phyloP scores from a whole-genome alignment of 2,113 vertebrate genomes.

The Daphoenositta chrysoptera region DNA sequence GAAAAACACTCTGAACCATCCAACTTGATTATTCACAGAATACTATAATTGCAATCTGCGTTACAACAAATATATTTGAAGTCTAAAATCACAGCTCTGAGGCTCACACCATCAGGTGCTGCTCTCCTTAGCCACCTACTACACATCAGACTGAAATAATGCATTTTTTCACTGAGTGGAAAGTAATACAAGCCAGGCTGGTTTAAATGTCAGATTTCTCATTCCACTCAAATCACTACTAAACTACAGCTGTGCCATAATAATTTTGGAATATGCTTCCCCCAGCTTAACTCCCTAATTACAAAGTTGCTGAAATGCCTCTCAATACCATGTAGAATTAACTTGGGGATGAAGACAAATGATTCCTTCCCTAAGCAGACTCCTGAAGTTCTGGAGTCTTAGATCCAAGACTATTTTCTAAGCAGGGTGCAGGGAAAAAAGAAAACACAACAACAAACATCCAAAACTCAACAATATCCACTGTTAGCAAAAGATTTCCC shows the following conservation, averaged over 20 bases:
- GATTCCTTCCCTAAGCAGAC: not conserved
- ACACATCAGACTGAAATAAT: not conserved
- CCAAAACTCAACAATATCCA: not conserved
- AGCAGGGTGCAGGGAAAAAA: not conserved
- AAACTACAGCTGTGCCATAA: not conserved
- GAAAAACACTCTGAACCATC: not conserved
- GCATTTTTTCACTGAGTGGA: not conserved
- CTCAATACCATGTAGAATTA: not conserved
- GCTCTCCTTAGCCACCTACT: not conserved
- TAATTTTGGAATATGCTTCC: not conserved
- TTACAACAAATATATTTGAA: not conserved
- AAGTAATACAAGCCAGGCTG: not conserved
- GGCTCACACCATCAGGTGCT: not conserved
- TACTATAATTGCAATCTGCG: not conserved
- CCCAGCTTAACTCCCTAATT: not conserved
- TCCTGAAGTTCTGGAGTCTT: not conserved
- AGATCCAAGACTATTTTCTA: not conserved
- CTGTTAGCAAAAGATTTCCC: not conserved
- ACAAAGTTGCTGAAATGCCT: not conserved
- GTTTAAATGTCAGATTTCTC: not conserved
- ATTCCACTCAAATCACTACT: not conserved
- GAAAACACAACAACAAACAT: not conserved
- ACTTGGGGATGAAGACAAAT: not conserved
- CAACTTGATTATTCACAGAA: not conserved
- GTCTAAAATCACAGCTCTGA: not conserved